A percentile compares a stretch with the other conserved stretches of the same genome.
These are phyloP conservation scores for Eleutherodactylus coqui DNA, from an alignment of 2,797 vertebrate species.

Conservation along the genomic window DNA sequence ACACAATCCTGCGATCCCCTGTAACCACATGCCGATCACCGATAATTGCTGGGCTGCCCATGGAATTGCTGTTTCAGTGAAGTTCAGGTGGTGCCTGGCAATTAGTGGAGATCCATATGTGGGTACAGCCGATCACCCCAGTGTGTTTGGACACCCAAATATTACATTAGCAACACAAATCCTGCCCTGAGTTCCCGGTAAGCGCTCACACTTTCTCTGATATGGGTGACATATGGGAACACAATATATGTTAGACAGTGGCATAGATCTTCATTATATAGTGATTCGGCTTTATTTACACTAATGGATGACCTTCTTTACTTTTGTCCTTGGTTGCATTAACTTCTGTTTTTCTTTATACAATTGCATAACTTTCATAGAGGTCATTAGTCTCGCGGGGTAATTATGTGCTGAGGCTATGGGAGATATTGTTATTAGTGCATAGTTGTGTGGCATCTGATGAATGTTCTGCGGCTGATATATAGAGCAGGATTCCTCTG, in stretches of 20 bases:
- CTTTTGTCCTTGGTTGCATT: not conserved
- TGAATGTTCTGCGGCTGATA: not conserved
- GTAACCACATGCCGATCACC: not conserved
- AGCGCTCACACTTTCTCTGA: too few species aligned
- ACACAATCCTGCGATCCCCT: not conserved
- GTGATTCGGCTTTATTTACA: not conserved
- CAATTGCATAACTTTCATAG: not conserved
- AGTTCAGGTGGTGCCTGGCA: too few species aligned
- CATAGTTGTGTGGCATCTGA: constrained; percentile 22
- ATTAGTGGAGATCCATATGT: too few species aligned
- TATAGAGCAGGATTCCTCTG: not conserved
- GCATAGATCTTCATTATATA: not conserved
- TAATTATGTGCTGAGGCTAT: not conserved
- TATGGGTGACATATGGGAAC: not conserved
- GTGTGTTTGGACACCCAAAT: too few species aligned
- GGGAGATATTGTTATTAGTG: constrained; percentile 18
- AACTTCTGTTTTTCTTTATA: not conserved
- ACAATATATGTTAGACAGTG: not conserved
- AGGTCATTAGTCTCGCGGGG: not conserved
- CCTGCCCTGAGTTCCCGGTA: too few species aligned
- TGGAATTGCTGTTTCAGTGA: too few species aligned
- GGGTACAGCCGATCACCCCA: too few species aligned
- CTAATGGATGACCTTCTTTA: not conserved
- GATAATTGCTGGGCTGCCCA: too few species aligned
- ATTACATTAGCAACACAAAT: too few species aligned